Evolutionary conservation across 2,113 vertebrate genomes (phyloP).

Genomic region (Atherinomorus stipes): DNA sequence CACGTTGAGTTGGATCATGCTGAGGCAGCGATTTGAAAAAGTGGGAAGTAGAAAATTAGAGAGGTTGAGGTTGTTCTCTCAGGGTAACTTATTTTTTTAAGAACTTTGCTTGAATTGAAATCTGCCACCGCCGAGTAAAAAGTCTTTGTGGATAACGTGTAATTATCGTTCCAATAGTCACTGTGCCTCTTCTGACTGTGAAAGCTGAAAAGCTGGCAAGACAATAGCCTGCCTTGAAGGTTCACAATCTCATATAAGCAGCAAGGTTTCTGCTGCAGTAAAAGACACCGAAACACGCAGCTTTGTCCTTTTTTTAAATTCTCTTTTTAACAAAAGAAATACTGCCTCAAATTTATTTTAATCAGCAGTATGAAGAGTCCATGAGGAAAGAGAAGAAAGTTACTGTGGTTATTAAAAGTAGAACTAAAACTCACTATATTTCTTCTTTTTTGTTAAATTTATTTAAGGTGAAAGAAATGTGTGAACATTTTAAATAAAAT

Average conservation of each 20-base stretch:
- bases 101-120: slow-evolving; percentile 40
- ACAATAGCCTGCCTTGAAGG: not conserved
- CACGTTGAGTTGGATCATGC: slow-evolving; percentile 35
- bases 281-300: not conserved
- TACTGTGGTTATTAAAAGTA: fast-evolving
- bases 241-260: not conserved
- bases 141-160: slow-evolving; percentile 32
- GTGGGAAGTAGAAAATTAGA: slow-evolving; percentile 14
- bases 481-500: not conserved
- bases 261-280: not conserved
- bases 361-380: not conserved
- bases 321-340: not conserved
- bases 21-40: slow-evolving; percentile 50
- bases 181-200: slow-evolving; percentile 24
- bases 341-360: not conserved
- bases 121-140: slow-evolving; percentile 16
- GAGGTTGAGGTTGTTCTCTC: slow-evolving; percentile 16
- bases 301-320: not conserved
- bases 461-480: not conserved
- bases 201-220: slow-evolving; percentile 40
- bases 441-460: no score
- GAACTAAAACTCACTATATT: not conserved
- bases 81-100: slow-evolving; percentile 18
- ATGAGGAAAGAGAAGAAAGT: not conserved
- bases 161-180: slow-evolving; percentile 36